A percentile compares a stretch with the other conserved stretches of the same genome.
Conservation (phyloP, 2,888 invertebrate species). For the Caenorhabditis afra region DNA sequence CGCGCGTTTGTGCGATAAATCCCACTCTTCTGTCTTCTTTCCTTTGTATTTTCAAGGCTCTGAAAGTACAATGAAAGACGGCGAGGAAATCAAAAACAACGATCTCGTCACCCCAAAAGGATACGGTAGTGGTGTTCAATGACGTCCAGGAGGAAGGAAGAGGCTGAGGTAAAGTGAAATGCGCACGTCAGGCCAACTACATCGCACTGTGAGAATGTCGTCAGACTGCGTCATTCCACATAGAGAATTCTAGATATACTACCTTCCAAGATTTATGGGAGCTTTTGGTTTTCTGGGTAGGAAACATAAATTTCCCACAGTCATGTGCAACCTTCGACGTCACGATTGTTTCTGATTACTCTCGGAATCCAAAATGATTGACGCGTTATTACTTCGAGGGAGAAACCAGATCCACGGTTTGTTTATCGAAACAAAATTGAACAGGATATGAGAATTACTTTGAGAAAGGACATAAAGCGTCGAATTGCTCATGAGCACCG, state of each 20-base stretch:
- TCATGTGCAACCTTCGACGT: no score
- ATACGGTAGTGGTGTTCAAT: constrained; percentile 13
- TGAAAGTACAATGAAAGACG: constrained; percentile 41
- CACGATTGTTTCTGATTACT: no score
- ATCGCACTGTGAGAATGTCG: background rate
- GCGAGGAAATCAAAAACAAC: constrained; percentile 24
- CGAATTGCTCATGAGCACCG: constrained; percentile 37
- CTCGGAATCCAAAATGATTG: no score
- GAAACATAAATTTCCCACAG: no score
- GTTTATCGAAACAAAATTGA: constrained; percentile 3
- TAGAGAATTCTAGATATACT: constrained; percentile 1
- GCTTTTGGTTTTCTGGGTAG: no score
- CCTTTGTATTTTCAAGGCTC: constrained; percentile 35
- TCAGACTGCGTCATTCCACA: background rate
- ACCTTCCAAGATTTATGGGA: no score
- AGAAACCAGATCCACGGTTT: background rate
- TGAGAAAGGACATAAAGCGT: constrained; percentile 41
- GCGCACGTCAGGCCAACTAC: constrained; percentile 6
- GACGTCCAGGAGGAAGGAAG: background rate
- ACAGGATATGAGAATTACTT: constrained; percentile 51
- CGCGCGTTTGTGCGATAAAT: constrained; percentile 33
- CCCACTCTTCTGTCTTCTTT: constrained; percentile 20
- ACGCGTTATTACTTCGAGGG: background rate
- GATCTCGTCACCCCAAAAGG: no score
- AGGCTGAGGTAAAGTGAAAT: background rate